phyloP scores from a whole-genome alignment of 2,113 vertebrate species.

The Poecile atricapillus region DNA sequence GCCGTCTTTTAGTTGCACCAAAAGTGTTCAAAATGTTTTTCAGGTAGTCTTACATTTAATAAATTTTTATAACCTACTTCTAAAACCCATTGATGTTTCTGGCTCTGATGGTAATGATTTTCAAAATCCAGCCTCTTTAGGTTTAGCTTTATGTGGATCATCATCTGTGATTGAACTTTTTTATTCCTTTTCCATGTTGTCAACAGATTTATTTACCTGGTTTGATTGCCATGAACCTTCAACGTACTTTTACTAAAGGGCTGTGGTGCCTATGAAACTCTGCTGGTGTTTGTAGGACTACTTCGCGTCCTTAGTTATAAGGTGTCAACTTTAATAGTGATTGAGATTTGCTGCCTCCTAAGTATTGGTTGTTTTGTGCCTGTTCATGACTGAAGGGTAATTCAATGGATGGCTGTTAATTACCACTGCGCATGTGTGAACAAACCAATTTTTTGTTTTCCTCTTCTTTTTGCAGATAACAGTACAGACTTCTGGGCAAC shows the following conservation, averaged over 20 bases:
- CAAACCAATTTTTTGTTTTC: neutral
- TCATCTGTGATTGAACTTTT: neutral
- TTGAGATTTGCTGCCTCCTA: neutral
- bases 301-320: neutral
- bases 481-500: constrained; percentile 86
- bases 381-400: neutral
- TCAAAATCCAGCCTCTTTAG: neutral
- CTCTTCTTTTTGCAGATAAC: constrained; percentile 73
- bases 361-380: neutral
- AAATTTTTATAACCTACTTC: neutral
- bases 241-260: neutral
- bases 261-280: neutral
- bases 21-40: neutral
- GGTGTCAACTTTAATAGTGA: neutral
- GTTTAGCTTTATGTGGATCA: neutral
- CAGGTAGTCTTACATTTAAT: neutral
- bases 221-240: neutral
- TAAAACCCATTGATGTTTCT: neutral
- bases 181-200: neutral
- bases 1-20: neutral
- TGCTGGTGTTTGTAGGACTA: neutral
- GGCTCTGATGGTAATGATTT: neutral
- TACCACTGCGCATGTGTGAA: neutral
- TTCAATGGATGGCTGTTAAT: neutral
- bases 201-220: neutral